Percentiles rank a stretch among this genome's conserved stretches.
phyloP scores from a whole-genome alignment of 2,113 vertebrate species.

The Melanostigma gelatinosum region DNA sequence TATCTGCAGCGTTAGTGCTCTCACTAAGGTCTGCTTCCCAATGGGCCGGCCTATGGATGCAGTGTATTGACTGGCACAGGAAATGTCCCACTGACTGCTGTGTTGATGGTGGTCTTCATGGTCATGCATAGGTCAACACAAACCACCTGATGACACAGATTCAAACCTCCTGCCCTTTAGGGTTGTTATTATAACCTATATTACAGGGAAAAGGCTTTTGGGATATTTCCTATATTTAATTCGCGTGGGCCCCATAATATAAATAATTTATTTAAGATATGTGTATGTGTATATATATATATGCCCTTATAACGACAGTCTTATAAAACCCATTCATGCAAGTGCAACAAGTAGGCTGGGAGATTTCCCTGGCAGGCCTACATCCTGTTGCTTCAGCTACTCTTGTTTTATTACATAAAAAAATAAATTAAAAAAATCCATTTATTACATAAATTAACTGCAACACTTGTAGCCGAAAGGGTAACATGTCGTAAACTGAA shows the following conservation, averaged over 20 bases:
- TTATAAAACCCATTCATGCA: background rate
- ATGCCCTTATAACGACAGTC: no score
- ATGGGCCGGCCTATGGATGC: no score
- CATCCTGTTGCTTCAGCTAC: background rate
- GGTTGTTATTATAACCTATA: background rate
- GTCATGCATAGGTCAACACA: background rate
- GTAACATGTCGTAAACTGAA: background rate
- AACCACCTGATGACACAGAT: background rate
- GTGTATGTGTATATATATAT: background rate
- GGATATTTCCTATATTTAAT: no score
- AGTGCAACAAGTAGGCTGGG: slow-evolving; percentile 11
- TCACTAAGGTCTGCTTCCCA: background rate
- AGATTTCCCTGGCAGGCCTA: background rate
- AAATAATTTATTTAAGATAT: background rate
- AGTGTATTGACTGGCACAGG: no score
- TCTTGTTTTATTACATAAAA: background rate
- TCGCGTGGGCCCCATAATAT: background rate
- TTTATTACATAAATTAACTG: background rate
- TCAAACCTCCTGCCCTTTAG: background rate
- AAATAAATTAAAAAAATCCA: background rate
- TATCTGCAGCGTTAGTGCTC: background rate
- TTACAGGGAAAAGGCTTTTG: background rate
- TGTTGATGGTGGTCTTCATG: background rate
- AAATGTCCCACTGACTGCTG: background rate
- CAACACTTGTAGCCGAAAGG: background rate